A percentile compares a stretch with the other conserved stretches of the same genome.
These are phyloP conservation scores for Myotis findleyi DNA, from an alignment of 2,797 vertebrate genomes.

Conservation along the genomic window DNA sequence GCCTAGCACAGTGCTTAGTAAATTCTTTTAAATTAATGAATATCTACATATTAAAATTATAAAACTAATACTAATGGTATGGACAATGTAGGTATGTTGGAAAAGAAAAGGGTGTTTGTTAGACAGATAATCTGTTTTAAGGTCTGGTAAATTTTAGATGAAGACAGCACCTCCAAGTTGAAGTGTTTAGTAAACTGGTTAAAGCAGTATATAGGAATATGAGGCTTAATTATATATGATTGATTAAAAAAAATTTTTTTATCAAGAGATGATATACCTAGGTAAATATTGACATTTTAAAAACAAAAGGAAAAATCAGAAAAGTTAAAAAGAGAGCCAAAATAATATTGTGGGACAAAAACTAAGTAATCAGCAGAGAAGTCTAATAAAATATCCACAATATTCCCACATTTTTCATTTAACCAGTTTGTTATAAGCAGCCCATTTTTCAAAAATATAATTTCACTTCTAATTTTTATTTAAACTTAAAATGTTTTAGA, in stretches of 20 bases:
- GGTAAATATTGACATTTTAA: neutral
- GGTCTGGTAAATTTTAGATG: neutral
- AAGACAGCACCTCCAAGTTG: neutral
- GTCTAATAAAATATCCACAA: neutral
- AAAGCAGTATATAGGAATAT: neutral
- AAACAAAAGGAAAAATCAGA: constrained; percentile 17
- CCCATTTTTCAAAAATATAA: constrained; percentile 12
- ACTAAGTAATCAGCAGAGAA: constrained; percentile 24
- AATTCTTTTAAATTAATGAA: constrained; percentile 27
- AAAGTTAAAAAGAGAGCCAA: constrained; percentile 48
- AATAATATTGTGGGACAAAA: neutral
- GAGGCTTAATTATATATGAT: neutral
- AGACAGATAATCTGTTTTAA: neutral
- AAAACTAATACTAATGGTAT: neutral
- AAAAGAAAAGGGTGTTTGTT: neutral
- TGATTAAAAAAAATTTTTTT: neutral
- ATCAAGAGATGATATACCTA: neutral
- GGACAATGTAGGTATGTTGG: neutral
- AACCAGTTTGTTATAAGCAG: constrained; percentile 27
- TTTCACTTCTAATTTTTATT: constrained; percentile 49
- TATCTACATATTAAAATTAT: neutral
- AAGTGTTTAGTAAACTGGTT: neutral
- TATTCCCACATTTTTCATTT: constrained; percentile 47
- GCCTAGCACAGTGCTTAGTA: neutral
- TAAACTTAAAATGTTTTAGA: constrained; percentile 32